Evolutionary conservation across 2,113 vertebrate species (phyloP), one percentile per base, ranked within the genome.

Genomic region (Rhabdomys dilectus): DNA sequence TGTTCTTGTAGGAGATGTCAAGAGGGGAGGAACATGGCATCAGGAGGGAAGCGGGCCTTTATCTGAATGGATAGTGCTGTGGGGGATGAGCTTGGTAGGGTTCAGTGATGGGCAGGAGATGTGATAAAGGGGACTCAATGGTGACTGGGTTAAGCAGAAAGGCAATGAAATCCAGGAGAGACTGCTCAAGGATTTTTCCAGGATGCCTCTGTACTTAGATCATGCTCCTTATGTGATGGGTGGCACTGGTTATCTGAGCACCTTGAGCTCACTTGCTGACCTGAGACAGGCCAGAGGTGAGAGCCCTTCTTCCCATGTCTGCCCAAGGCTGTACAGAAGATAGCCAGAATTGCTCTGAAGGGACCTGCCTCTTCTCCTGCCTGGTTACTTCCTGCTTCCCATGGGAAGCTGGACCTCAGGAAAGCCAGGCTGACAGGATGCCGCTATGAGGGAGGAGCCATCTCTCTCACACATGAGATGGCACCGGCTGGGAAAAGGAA

Each of bases 361-460:
- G 45, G 7, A 51, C 72, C 91, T 95, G 91, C 64, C 42, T 76
- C 62, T 66, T 34, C 60, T 75, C 53, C 80, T 78, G 75, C 91
- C 64, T 42, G 1, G 85, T 78, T 78, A 66, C 36, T 92, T 91
- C 77, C 93, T 62, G 60, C 81, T 93, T 94, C 89, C 93, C 92
- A 72, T 92, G 85, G 93, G 88, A 76, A 88, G 89, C 21, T 0
- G 12, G 70, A 82, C 19, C 89, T 91, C 91, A 42, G 89, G 60
- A 75, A 24, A 48, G 93, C 68, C 64, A 13, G n/a, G 78, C 73
- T 93, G 78, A 93, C 56, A 92, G 77, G n/a, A 42, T 42, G 78
- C 51, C 17, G 39, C 24, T 85, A 0, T 64, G 21, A 66, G 56
- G 93, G 75, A 94, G 70, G 39, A 92, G 88, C n/a, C 64, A 77